Evolutionary conservation across 2,113 vertebrate genomes (phyloP).

Genomic region (Eptesicus fuscus): DNA sequence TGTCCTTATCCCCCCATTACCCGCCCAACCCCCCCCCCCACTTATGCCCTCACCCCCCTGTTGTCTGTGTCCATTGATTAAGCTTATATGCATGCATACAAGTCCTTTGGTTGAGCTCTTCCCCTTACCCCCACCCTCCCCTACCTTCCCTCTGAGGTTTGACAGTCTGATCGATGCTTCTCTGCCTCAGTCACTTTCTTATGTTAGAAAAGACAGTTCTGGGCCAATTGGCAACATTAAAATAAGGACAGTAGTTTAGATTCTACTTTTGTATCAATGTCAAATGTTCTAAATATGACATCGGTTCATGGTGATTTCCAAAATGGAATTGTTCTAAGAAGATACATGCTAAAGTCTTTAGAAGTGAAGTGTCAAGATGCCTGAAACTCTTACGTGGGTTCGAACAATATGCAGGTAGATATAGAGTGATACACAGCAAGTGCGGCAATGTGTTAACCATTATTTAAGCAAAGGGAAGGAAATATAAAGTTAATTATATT

Average conservation of each 20-base stretch:
- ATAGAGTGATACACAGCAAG: not conserved
- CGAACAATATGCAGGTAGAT: not conserved
- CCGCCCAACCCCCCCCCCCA: no score
- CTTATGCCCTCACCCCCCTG: no score
- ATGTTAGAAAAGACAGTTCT: not conserved
- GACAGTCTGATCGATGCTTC: no score
- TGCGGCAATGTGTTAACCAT: rapidly evolving
- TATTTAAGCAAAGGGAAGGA: not conserved
- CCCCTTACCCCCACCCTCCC: no score
- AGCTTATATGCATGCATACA: no score
- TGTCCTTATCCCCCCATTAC: no score
- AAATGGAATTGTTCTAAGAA: not conserved
- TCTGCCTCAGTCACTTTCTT: not conserved
- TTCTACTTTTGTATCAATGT: not conserved
- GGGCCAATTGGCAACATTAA: not conserved
- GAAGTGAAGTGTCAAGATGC: not conserved
- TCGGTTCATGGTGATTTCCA: not conserved
- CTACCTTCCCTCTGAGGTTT: no score
- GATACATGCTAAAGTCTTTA: not conserved
- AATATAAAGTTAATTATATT: not conserved
- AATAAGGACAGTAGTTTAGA: not conserved
- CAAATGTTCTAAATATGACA: not conserved
- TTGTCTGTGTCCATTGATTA: no score
- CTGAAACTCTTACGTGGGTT: not conserved
- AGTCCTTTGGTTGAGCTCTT: no score